Evolutionary conservation across 2,113 vertebrate genomes (phyloP), one percentile per base, ranked within the genome.

Genomic region (Hemicordylus capensis): DNA sequence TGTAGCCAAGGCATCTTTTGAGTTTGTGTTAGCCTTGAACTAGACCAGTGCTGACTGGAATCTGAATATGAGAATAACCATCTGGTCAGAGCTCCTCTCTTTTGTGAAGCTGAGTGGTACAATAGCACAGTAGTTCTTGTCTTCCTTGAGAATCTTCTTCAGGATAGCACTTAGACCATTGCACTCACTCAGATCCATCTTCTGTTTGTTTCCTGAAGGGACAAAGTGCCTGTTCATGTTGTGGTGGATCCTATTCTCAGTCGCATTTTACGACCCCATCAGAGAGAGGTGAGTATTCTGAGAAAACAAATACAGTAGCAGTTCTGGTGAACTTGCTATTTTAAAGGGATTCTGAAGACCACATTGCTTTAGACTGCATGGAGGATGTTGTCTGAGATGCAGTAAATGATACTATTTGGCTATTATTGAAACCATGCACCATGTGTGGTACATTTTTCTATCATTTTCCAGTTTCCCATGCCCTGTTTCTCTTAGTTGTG

Each of bases 211-310:
- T 92, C 66, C 88, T 91, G 58, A 88, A 98, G 98, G 93, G 98
- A 99, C 74, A 98, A 98, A 92, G 85, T 97, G 58, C 98, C 98
- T 19, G 97, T 99, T 77, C 99, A 99, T 83, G 98, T 99, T 80
- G 99, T 99, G 74, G 98, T 99, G 89, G 99, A 99, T 97, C 99
- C 99, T 85, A 89, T 99, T 82, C 95, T 99, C 85, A 96, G 97
- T 91, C 98, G 97, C 80, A 96, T 99, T 44, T 96, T 99, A 78
- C 94, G 99, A 91, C 99, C 99, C 56, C 99, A 99, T 96, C 99
- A 99, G 94, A 97, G 98, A 97, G 98, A 99, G 96, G 98, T 99
- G 96, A 96, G 89, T 91, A 82, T 81, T 85, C 69, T 39, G 10
- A n/a, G 56, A 85, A 88, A 11, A n/a, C 14, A 58, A 80, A 51